Evolutionary conservation across 2,888 invertebrate genomes (phyloP).

Genomic region (Watsonalla binaria): DNA sequence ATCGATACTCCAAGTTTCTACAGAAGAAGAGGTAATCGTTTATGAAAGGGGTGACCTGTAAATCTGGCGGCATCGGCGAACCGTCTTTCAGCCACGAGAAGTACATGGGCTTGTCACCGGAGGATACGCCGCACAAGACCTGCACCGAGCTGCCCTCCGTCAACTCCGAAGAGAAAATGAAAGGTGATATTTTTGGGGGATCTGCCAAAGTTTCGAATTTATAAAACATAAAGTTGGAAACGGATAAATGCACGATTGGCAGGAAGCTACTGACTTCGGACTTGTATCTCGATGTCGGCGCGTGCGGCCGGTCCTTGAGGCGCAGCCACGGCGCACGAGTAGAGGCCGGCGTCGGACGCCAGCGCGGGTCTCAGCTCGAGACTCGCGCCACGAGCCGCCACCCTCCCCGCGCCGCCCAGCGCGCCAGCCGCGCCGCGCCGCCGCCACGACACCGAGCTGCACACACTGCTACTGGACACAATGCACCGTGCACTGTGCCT

Average conservation of each 20-base stretch:
- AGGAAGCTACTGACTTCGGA: constrained; percentile 79
- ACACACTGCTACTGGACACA: not conserved
- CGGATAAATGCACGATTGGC: not conserved
- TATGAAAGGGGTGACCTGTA: constrained; percentile 68
- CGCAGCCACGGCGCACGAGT: constrained; percentile 86
- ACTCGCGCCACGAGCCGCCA: constrained; percentile 52
- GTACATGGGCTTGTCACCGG: constrained; percentile 83
- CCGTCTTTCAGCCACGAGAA: constrained; percentile 84
- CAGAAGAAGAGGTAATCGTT: not conserved
- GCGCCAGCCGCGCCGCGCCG: constrained; percentile 75
- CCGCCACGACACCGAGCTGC: constrained; percentile 69
- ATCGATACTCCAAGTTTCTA: not conserved
- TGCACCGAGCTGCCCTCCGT: constrained; percentile 90
- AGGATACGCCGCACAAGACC: constrained; percentile 87
- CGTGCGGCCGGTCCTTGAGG: constrained; percentile 84
- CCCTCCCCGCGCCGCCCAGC: constrained; percentile 60
- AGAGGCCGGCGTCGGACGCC: constrained; percentile 84
- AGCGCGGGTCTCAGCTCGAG: constrained; percentile 55
- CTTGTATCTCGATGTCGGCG: constrained; percentile 83
- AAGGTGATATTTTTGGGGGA: constrained; percentile 92
- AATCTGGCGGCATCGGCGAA: constrained; percentile 76
- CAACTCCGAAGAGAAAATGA: constrained; percentile 88
- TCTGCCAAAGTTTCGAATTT: constrained; percentile 44
- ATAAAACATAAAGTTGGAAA: no score
- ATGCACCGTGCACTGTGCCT: no score